These are phyloP conservation scores for Trichopria drosophilae DNA, from an alignment of 2,888 invertebrate species.

Conservation along the genomic window DNA sequence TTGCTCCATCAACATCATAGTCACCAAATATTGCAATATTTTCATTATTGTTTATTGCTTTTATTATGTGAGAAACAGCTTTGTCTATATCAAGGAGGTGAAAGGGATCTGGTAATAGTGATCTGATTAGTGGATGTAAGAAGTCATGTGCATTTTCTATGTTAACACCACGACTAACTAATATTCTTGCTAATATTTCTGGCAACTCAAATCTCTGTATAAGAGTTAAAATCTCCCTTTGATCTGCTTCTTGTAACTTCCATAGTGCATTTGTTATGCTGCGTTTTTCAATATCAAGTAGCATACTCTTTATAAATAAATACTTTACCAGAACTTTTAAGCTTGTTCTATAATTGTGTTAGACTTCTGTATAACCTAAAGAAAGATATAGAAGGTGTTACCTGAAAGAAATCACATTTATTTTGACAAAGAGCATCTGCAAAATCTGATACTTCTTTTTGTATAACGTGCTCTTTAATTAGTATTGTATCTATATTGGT, in stretches of 20 bases:
- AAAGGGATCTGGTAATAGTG: conserved; percentile 18
- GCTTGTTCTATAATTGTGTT: conserved; percentile 19
- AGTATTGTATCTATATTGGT: no score
- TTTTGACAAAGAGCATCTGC: no score
- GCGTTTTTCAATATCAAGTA: conserved; percentile 18
- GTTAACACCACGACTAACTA: conserved; percentile 16
- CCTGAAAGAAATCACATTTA: no score
- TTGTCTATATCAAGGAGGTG: conserved; percentile 14
- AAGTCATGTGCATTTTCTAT: conserved; percentile 10
- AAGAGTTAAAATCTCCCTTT: conserved; percentile 15
- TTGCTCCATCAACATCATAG: conserved; percentile 19
- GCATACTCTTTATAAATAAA: conserved; percentile 19
- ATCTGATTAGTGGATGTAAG: conserved; percentile 15
- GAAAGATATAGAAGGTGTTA: no score
- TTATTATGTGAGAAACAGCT: conserved; percentile 17
- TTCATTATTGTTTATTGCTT: conserved; percentile 14
- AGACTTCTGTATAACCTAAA: conserved; percentile 7
- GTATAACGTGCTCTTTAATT: no score
- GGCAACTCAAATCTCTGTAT: conserved; percentile 10
- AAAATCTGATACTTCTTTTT: no score
- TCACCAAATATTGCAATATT: conserved; percentile 17
- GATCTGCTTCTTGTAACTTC: conserved; percentile 16
- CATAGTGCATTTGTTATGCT: conserved; percentile 15
- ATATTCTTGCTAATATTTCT: conserved; percentile 15
- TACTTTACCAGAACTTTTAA: conserved; percentile 20